These are phyloP conservation scores for Oncorhynchus nerka DNA, from an alignment of 2,113 vertebrate species.

Conservation along the genomic window DNA sequence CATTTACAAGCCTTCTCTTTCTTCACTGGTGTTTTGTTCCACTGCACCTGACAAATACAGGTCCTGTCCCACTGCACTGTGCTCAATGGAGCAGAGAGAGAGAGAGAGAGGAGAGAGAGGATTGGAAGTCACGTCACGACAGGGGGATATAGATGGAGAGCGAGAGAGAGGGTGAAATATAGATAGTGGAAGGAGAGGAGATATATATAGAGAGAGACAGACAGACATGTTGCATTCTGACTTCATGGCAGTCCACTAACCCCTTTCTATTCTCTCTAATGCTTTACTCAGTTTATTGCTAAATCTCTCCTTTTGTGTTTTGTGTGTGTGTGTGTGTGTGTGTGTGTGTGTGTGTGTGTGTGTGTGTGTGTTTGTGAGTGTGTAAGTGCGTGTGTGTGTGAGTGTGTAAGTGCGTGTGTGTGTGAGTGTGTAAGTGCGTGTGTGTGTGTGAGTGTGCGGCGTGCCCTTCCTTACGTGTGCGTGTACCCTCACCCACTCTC, in stretches of 20 bases:
- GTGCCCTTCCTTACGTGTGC: not conserved
- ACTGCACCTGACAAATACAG: constrained; percentile 22
- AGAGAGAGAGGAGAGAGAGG: not conserved
- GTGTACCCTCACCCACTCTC: not conserved
- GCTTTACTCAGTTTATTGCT: constrained; percentile 40
- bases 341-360: no score
- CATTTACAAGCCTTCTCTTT: constrained; percentile 59
- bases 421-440: not conserved
- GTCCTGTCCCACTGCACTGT: constrained; percentile 37
- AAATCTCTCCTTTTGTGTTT: constrained; percentile 33
- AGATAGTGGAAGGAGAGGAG: constrained; percentile 10
- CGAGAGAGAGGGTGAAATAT: not conserved
- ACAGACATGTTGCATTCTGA: constrained; percentile 38
- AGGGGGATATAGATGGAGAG: constrained; percentile 22
- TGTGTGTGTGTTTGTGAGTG: no score
- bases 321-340: no score
- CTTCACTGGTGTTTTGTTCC: constrained; percentile 56
- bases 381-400: not conserved
- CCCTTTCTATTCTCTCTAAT: constrained; percentile 20
- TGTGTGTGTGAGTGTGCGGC: not conserved
- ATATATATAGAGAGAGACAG: not conserved
- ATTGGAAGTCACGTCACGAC: no score
- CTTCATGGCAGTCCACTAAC: not conserved
- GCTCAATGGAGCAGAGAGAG: constrained; percentile 41
- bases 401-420: constrained; percentile 8